Base-by-base conservation (phyloP, 2,113 vertebrate species). In the Boulengerochromis microlepis region DNA sequence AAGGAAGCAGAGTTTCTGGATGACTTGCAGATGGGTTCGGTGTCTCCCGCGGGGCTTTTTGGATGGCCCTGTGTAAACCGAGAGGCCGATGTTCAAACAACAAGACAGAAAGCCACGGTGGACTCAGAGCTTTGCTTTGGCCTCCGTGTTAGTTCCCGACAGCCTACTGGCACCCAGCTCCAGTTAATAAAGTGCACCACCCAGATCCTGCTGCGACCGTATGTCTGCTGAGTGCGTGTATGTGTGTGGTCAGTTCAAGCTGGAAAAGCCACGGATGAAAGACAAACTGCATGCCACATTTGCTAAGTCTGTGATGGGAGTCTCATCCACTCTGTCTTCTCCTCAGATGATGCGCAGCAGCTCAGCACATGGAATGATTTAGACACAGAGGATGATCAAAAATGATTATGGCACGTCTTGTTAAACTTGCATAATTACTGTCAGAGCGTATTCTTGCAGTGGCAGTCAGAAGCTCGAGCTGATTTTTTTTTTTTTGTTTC, bases 61-160 rank as follows among this genome's bases (percentile, higher is more conserved):
- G 91, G 87, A 90, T 13, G 57, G 69, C 88, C 86, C 87, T 87
- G 88, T 86, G 91, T 94, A 94, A 95, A 94, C 91, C 4, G 83
- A 93, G 91, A 94, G 82, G 85, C 71, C 83, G 90, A 80, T 87
- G 90, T 92, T 93, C 91, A 92, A 92, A 95, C 91, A 95, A 83
- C 57, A 82, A 90, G 86, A 88, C 87, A 38, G 80, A 89, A 66
- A 94, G 89, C 87, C 87, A 84, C 4, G 24, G 87, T 91, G 92
- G 88, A 92, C 86, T 89, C 88, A 31, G 83, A 90, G 91, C 88
- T 92, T 91, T 90, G 91, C 81, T 56, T 94, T 91, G 92, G 95
- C 92, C 91, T 90, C 56, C 29, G 22, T 66, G 45, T 92, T 82
- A 38, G 86, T 54, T 89, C 89, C 33, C 91, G 93, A 94, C 95